Base-by-base conservation (phyloP, 2,888 invertebrate genomes). In the Graphium colonna region DNA sequence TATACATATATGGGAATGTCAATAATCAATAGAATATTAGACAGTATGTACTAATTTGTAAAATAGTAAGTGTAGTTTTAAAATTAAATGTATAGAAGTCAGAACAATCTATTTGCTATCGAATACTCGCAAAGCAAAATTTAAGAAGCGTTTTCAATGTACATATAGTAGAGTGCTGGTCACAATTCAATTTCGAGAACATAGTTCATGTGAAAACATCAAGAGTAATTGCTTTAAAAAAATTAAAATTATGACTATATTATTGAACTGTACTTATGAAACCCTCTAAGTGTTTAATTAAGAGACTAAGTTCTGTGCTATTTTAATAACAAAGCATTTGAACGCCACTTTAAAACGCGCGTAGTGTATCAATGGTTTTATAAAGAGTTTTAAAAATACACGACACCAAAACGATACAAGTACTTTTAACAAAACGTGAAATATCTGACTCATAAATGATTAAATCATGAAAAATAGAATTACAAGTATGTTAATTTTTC, bases 171-270 rank as follows among this genome's bases (percentile, higher is more conserved):
- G 13, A 17, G 46, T 52, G 46, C 41, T 26, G 7, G n/a, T 39
- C n/a, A 46, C 36, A 42, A 42, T 52, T 52, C 36, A 26, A 21
- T 42, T 33, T 16, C 4, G 8, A 41, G 7, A 47, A 47, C n/a
- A 12, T 42, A 36, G 12, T 31, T 3, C 8, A 31, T 31, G 10
- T 10, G 31, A 7, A 31, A 31, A 31, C 8, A 31, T 7, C 9
- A 31, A 31, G 10, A 31, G 31, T 31, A 9, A 31, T 7, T 5
- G 10, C 31, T 31, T 9, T 31, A 31, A 31, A 31, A 7, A 31
- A 31, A 9, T 31, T 31, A 31, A 9, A 7, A 31, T 10, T 31
- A 31, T 9, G 10, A 9, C 31, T 31, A 31, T 31, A 10, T 7
- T 31, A 31, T 31, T 31, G 31, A 31, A 26, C 1, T 31, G 31